Conservation (phyloP, 2,888 invertebrate species). For the Aphodius sticticus region DNA sequence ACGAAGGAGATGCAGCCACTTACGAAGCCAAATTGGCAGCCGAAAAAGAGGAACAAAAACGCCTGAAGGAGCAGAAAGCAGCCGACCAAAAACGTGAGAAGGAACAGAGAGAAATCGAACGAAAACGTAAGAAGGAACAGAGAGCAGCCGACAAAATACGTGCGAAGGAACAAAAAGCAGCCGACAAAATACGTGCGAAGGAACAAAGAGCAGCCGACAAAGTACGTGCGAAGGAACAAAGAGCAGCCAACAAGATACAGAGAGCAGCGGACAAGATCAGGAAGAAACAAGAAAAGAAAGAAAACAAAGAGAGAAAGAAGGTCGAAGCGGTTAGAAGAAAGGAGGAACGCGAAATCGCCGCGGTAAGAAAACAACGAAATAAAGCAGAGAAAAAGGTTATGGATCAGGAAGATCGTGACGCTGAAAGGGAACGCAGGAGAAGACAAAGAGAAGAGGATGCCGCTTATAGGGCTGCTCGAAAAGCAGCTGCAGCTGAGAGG, state of each 20-base stretch:
- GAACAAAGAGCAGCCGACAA: neutral
- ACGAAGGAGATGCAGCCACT: conserved; percentile 22
- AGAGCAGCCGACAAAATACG: neutral
- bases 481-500: neutral
- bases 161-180: conserved; percentile 17
- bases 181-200: neutral
- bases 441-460: neutral
- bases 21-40: conserved; percentile 17
- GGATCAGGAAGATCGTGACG: neutral
- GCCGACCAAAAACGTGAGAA: conserved; percentile 8
- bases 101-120: conserved; percentile 8
- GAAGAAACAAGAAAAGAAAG: neutral
- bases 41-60: conserved; percentile 26
- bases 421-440: neutral
- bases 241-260: neutral
- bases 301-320: neutral
- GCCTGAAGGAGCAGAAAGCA: neutral
- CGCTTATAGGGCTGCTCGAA: neutral
- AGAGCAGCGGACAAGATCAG: neutral
- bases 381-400: neutral
- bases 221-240: conserved; percentile 19
- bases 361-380: neutral
- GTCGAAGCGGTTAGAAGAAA: neutral
- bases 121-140: neutral
- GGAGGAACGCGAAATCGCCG: neutral